Percentiles rank a stretch among this genome's conserved stretches.
These are phyloP conservation scores for Austrolebias charrua DNA, from an alignment of 2,797 vertebrate species.

Conservation along the genomic window DNA sequence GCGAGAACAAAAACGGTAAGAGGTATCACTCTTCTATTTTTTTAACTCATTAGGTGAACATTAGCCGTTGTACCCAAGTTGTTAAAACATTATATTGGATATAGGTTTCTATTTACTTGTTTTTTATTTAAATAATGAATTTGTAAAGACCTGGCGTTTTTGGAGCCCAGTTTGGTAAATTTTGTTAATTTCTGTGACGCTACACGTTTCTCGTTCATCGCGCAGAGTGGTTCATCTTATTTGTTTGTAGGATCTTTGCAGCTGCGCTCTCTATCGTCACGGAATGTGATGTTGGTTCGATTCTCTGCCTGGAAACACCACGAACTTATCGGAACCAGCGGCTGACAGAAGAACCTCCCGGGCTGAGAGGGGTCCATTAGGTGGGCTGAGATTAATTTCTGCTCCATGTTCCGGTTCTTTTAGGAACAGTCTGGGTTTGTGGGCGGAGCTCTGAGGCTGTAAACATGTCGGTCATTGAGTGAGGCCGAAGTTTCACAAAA, in stretches of 20 bases:
- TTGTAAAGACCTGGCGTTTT: too few relatives aligned
- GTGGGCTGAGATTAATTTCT: constrained; percentile 48
- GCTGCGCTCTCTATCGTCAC: constrained; percentile 3
- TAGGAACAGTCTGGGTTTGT: not conserved
- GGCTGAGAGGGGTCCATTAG: constrained; percentile 33
- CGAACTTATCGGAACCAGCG: constrained; percentile 43
- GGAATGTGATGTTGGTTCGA: constrained; percentile 34
- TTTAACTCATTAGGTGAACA: not conserved
- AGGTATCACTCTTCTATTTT: constrained; percentile 25
- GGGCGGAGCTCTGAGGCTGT: constrained; percentile 15
- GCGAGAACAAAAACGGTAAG: fast-evolving
- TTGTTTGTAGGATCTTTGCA: not conserved
- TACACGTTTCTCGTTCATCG: too few relatives aligned
- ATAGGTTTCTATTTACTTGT: too few relatives aligned
- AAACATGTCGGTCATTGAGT: constrained; percentile 22
- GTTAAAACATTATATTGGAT: too few relatives aligned
- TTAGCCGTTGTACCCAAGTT: not conserved
- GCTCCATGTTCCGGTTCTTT: not conserved
- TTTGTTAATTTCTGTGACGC: too few relatives aligned
- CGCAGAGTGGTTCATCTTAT: constrained; percentile 19
- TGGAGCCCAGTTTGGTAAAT: too few relatives aligned
- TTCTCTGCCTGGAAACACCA: constrained; percentile 77
- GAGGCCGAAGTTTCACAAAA: too few relatives aligned
- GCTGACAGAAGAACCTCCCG: constrained; percentile 24
- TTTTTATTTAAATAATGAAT: too few relatives aligned